Evolutionary conservation across 2,113 vertebrate genomes (phyloP).

Genomic region (Numenius arquata): DNA sequence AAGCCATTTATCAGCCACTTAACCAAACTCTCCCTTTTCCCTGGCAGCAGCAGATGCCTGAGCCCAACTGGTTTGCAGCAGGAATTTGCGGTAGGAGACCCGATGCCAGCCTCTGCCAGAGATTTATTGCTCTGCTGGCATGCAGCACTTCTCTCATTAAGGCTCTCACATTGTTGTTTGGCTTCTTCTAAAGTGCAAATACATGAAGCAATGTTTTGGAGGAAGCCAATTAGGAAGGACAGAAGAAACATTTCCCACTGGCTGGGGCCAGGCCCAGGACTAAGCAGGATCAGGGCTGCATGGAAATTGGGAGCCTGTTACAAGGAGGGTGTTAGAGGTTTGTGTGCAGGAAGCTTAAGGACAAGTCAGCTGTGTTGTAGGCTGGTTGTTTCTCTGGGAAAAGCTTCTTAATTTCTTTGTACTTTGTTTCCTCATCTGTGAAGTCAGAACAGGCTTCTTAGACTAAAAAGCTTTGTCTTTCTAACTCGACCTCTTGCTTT

Average conservation of each 20-base stretch:
- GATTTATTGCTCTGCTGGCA: not conserved
- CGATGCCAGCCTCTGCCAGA: not conserved
- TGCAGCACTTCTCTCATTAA: not conserved
- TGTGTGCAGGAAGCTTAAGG: not conserved
- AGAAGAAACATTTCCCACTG: not conserved
- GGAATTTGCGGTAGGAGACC: not conserved
- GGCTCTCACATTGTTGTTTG: not conserved
- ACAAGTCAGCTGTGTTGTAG: not conserved
- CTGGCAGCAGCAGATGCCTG: not conserved
- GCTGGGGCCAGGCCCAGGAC: not conserved
- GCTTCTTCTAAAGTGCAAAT: not conserved
- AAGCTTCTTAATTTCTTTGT: not conserved
- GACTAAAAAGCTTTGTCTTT: not conserved
- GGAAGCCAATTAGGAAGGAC: not conserved
- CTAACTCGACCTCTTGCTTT: not conserved
- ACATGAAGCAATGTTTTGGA: not conserved
- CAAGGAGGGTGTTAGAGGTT: not conserved
- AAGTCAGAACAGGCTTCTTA: not conserved
- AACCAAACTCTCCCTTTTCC: not conserved
- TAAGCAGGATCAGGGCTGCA: not conserved
- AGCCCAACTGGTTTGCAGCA: not conserved
- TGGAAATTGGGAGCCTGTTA: not conserved
- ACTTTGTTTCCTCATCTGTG: not conserved
- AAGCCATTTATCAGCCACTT: not conserved
- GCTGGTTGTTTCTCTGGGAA: not conserved